Conservation (phyloP, 1,140 invertebrate genomes). For the Tetramorium parvispinum region DNA sequence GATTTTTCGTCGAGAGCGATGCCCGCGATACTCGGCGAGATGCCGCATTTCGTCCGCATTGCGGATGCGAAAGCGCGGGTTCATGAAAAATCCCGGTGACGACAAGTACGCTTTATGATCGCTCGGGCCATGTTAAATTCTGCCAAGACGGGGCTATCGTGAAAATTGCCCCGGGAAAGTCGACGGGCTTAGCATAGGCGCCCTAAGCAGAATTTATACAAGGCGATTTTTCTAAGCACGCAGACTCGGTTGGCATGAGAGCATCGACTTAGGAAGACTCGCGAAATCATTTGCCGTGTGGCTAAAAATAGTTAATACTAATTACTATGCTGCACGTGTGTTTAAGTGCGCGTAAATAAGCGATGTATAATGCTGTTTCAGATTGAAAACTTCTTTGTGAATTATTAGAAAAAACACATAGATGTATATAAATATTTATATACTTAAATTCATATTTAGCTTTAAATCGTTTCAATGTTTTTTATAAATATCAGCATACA, state of each 20-base stretch:
- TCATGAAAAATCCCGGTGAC: constrained; percentile 24
- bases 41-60: constrained; percentile 52
- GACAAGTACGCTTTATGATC: constrained; percentile 18
- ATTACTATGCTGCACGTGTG: constrained; percentile 37
- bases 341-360: background rate
- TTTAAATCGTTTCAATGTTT: background rate
- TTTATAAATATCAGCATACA: background rate
- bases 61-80: constrained; percentile 41
- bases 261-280: background rate
- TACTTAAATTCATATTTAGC: background rate
- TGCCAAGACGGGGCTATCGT: constrained; percentile 27
- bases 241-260: background rate
- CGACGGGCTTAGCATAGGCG: background rate
- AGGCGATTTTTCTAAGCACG: background rate
- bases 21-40: background rate
- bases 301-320: background rate
- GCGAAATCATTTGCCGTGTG: background rate
- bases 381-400: background rate
- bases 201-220: constrained; percentile 28
- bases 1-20: constrained; percentile 9
- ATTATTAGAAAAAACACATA: background rate
- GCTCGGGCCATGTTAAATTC: background rate
- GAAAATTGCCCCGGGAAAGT: constrained; percentile 21
- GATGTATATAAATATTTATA: background rate
- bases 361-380: background rate